Conservation (phyloP, 2,797 vertebrate species). For the Pteronotus mesoamericanus region DNA sequence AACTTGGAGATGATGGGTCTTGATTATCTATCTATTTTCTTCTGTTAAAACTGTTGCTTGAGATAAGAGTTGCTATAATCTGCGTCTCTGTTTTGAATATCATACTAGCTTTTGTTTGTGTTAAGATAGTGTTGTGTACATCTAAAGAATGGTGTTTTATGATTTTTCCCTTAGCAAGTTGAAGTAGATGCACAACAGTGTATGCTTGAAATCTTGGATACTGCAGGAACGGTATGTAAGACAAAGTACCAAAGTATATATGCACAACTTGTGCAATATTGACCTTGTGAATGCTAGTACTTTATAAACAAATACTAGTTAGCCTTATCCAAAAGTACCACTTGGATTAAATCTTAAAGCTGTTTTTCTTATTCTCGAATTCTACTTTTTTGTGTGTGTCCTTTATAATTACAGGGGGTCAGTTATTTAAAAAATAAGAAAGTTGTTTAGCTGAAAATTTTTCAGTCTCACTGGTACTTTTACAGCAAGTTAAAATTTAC, state of each 20-base stretch:
- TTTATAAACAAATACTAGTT: not conserved
- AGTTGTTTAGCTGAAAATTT: not conserved
- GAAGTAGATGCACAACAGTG: constrained; percentile 97
- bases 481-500: not conserved
- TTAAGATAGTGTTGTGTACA: not conserved
- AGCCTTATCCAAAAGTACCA: constrained; percentile 20
- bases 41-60: not conserved
- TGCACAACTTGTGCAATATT: not conserved
- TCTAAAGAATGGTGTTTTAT: constrained; percentile 21
- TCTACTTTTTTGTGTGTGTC: not conserved
- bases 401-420: not conserved
- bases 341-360: not conserved
- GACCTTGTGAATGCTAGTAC: not conserved
- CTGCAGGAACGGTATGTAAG: constrained; percentile 93
- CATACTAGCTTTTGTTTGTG: not conserved
- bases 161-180: constrained; percentile 88
- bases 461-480: not conserved
- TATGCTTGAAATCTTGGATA: constrained; percentile 97
- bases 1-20: not conserved
- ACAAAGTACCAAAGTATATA: not conserved
- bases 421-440: constrained; percentile 10
- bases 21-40: not conserved
- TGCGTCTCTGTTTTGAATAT: constrained; percentile 5
- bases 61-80: not conserved
- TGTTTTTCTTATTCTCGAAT: constrained; percentile 27